Evolutionary conservation across 2,113 vertebrate species (phyloP).

Genomic region (Pelusios castaneus): DNA sequence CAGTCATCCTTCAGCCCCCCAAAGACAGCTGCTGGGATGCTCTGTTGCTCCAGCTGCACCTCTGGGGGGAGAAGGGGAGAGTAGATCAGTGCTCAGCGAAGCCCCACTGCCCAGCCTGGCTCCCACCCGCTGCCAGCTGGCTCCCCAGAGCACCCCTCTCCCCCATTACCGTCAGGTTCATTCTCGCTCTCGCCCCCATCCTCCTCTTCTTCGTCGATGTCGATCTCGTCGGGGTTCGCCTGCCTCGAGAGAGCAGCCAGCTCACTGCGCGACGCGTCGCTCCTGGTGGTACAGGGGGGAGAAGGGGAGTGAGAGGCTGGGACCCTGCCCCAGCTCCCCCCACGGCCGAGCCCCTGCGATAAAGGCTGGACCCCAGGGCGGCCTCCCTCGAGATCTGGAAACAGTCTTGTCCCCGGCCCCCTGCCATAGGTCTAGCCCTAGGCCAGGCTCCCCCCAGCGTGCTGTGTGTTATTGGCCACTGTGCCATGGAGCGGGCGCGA

Average conservation of each 20-base stretch:
- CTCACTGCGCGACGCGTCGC: constrained; percentile 88
- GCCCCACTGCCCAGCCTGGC: neutral
- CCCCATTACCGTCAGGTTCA: constrained; percentile 86
- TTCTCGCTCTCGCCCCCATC: constrained; percentile 81
- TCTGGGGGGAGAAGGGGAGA: constrained; percentile 67
- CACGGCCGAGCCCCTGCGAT: neutral
- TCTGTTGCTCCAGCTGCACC: constrained; percentile 91
- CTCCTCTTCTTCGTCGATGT: constrained; percentile 86
- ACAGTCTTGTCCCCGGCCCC: no score
- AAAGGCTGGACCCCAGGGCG: no score
- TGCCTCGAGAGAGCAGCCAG: constrained; percentile 89
- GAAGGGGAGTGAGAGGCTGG: accelerated
- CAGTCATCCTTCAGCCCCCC: constrained; percentile 91
- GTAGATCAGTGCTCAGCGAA: neutral
- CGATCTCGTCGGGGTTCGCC: constrained; percentile 92
- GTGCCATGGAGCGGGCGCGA: no score
- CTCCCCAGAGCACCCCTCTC: neutral
- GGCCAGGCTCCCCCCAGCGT: accelerated
- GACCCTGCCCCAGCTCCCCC: neutral
- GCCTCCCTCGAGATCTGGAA: no score
- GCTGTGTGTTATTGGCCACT: no score
- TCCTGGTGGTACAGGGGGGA: constrained; percentile 71
- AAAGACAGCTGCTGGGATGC: constrained; percentile 88
- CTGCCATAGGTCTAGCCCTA: accelerated
- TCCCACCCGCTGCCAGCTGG: neutral